Evolutionary conservation across 2,888 invertebrate genomes (phyloP), one percentile per base, ranked within the genome.

Genomic region (Dasysyrphus albostriatus): DNA sequence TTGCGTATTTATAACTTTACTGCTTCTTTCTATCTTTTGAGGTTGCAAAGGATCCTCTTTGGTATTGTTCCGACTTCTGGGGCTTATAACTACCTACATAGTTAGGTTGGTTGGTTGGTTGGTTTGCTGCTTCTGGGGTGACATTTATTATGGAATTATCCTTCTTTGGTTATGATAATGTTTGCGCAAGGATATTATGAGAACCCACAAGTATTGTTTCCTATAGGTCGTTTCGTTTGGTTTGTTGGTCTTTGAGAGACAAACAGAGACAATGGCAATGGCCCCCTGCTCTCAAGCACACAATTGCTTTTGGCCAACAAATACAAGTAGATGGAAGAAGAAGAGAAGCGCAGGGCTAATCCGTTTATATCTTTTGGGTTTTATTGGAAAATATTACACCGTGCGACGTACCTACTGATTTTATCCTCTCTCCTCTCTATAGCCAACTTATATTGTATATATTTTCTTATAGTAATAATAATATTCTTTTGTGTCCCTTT

Each of bases 91-190:
- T 65, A 65, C 44, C 37, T 51, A 14, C 39, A 9, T 74, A 49
- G 32, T 32, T 32, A 7, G 32, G 24, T 24, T 24, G 24, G 56
- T 54, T 14, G 59, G 42, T 14, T 67, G 69, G 0, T 80, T 73
- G n/a, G n/a, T n/a, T 51, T 74, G 59, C 34, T 49, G 44, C 32
- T 73, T 58, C 16, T 81, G 51, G 83, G 77, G 77, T 69, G 77
- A 75, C 88, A 79, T 88, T 78, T 77, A 75, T 88, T 84, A 73
- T 73, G 76, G 74, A 75, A 70, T 65, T 67, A 69, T 72, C 67
- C 58, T 58, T 51, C 44, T 77, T 69, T 75, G 73, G 77, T 79
- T 87, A 78, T 78, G 78, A 72, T 87, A 78, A 83, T 78, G 74
- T 74, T 82, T 63, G 74, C 72, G 63, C 72, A 72, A 73, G 70